phyloP scores from a whole-genome alignment of 2,888 invertebrate species.

The Xiphydria camelus region DNA sequence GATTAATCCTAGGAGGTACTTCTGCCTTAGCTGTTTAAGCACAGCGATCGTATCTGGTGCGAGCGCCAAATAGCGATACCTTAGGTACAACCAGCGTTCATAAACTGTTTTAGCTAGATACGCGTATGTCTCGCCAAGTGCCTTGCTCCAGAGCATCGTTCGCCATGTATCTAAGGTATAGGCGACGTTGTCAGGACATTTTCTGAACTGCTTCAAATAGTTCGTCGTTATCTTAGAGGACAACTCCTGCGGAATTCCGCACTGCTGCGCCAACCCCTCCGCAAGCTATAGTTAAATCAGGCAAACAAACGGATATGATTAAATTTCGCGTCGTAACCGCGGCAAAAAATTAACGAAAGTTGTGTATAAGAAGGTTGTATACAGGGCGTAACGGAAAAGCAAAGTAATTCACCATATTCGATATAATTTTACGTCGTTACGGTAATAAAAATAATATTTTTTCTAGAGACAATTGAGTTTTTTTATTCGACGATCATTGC shows the following conservation, averaged over 20 bases:
- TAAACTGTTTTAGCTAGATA: conserved; percentile 75
- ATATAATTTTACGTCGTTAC: no score
- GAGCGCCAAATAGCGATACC: conserved; percentile 76
- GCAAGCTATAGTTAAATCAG: conserved; percentile 56
- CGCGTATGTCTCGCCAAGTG: conserved; percentile 73
- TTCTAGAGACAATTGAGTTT: no score
- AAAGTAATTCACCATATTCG: no score
- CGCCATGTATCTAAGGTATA: conserved; percentile 79
- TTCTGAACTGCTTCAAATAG: conserved; percentile 76
- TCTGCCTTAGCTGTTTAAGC: conserved; percentile 70
- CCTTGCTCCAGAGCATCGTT: conserved; percentile 75
- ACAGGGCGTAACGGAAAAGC: no score
- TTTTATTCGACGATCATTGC: no score
- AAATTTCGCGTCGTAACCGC: no score
- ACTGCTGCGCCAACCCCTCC: conserved; percentile 66
- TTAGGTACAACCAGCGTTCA: conserved; percentile 76
- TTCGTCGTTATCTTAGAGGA: conserved; percentile 69
- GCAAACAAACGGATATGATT: conserved; percentile 25
- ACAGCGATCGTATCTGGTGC: conserved; percentile 71
- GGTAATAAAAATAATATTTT: no score
- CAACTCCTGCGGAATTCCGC: conserved; percentile 67
- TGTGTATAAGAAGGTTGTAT: no score
- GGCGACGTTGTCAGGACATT: conserved; percentile 77
- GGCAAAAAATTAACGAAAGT: no score
- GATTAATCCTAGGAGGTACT: conserved; percentile 78